Percentiles rank a stretch among this genome's conserved stretches.
These are phyloP conservation scores for Mystacornis crossleyi DNA, from an alignment of 2,113 vertebrate genomes.

Conservation along the genomic window DNA sequence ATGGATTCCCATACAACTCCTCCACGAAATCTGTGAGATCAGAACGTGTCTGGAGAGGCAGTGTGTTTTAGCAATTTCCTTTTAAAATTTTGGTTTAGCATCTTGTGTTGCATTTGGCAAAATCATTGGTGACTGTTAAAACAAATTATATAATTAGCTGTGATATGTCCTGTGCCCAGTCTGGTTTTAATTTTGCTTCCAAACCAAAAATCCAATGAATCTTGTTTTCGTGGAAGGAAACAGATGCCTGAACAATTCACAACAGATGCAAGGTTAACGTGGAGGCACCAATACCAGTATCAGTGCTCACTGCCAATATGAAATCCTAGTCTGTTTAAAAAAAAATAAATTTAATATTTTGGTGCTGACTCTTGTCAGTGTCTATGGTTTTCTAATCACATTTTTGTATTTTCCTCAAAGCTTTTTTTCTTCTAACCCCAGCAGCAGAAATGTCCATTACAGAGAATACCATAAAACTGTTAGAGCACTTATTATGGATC, in stretches of 20 bases:
- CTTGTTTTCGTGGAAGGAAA: not conserved
- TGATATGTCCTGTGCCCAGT: not conserved
- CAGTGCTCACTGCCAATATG: not conserved
- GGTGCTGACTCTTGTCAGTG: not conserved
- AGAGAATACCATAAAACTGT: not conserved
- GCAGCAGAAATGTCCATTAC: not conserved
- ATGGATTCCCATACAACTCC: not conserved
- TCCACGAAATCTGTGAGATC: not conserved
- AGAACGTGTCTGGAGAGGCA: not conserved
- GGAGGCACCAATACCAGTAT: not conserved
- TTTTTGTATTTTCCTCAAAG: not conserved
- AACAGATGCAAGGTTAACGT: constrained; percentile 9
- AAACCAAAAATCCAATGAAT: not conserved
- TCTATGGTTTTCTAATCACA: constrained; percentile 16
- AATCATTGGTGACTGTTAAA: not conserved
- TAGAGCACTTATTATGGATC: not conserved
- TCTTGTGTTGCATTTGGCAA: not conserved
- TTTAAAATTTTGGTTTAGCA: not conserved
- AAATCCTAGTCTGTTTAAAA: not conserved
- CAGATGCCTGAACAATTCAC: constrained; percentile 13
- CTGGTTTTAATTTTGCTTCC: constrained; percentile 24
- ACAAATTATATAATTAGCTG: not conserved
- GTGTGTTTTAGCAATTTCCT: not conserved
- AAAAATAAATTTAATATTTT: not conserved
- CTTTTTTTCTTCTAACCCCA: not conserved